phyloP scores from a whole-genome alignment of 2,888 invertebrate genomes.

The Drosophila fulvimacula region DNA sequence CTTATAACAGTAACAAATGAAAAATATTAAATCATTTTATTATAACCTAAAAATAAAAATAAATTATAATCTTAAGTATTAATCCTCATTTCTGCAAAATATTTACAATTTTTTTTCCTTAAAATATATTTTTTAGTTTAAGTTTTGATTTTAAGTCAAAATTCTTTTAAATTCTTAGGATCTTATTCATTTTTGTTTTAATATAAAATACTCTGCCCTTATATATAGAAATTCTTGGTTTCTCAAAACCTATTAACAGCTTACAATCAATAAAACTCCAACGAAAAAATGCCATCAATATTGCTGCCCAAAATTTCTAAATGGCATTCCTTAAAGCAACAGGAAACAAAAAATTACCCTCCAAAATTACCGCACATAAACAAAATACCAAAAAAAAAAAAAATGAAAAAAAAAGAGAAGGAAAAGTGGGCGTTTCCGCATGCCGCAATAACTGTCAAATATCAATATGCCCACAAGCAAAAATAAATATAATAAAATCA shows the following conservation, averaged over 20 bases:
- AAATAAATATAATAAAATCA: slow-evolving; percentile 50
- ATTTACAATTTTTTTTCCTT: too few species aligned
- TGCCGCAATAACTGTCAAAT: slow-evolving; percentile 74
- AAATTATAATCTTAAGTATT: too few species aligned
- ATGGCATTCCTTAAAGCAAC: slow-evolving; percentile 24
- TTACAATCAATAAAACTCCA: slow-evolving; percentile 31
- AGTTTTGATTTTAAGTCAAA: not conserved
- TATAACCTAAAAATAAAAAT: too few species aligned
- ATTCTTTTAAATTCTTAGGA: not conserved
- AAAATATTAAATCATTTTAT: too few species aligned
- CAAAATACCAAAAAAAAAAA: slow-evolving; percentile 29
- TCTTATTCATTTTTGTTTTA: not conserved
- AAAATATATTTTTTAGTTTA: too few species aligned
- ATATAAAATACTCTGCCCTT: not conserved
- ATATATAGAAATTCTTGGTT: not conserved
- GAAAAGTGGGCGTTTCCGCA: slow-evolving; percentile 71
- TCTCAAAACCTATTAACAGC: slow-evolving; percentile 12
- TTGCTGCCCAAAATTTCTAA: slow-evolving; percentile 20
- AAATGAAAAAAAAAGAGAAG: slow-evolving; percentile 5
- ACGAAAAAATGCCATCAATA: slow-evolving; percentile 18
- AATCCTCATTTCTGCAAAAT: too few species aligned
- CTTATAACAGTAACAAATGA: too few species aligned
- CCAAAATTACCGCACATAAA: slow-evolving; percentile 48
- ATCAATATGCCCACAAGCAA: slow-evolving; percentile 54
- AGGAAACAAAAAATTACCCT: slow-evolving; percentile 26